A percentile compares a stretch with the other conserved stretches of the same genome.
Evolutionary conservation across 92 coral and sea anemone genomes (phyloP).

Genomic region (Siderastrea siderea): DNA sequence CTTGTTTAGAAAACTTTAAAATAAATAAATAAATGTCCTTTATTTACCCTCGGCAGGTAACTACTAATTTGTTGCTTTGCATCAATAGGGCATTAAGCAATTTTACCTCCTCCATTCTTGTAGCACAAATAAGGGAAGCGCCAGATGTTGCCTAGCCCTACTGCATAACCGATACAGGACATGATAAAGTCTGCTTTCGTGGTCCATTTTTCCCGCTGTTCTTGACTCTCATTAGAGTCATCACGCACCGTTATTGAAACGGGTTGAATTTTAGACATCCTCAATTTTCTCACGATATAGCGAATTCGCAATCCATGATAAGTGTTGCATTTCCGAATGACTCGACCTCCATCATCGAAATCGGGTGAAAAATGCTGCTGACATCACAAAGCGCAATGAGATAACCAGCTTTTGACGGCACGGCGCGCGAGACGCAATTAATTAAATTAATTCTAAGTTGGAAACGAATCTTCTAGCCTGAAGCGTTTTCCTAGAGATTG

Average conservation of each 20-base stretch:
- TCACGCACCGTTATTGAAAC: neutral
- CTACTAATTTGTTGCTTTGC: neutral
- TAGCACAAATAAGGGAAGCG: conserved; percentile 49
- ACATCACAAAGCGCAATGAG: conserved; percentile 2
- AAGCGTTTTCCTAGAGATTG: too few relatives aligned
- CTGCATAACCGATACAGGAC: conserved; percentile 42
- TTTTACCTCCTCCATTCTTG: conserved; percentile 52
- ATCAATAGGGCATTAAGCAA: neutral
- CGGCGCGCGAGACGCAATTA: neutral
- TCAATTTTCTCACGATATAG: too few relatives aligned
- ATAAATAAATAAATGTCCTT: too few relatives aligned
- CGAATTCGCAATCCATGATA: neutral
- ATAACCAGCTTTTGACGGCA: neutral
- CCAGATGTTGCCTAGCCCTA: conserved; percentile 52
- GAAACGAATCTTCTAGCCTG: too few relatives aligned
- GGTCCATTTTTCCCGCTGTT: conserved; percentile 47
- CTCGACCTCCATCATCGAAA: conserved; percentile 3
- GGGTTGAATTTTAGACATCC: conserved; percentile 17
- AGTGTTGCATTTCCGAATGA: neutral
- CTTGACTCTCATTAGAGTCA: conserved; percentile 3
- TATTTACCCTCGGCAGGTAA: too few relatives aligned
- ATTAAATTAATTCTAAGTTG: neutral
- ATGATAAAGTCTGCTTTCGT: conserved; percentile 38
- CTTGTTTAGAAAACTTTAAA: too few relatives aligned
- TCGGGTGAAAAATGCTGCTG: neutral